Base-by-base conservation (phyloP, 2,113 vertebrate genomes). In the Deroptyus accipitrinus region DNA sequence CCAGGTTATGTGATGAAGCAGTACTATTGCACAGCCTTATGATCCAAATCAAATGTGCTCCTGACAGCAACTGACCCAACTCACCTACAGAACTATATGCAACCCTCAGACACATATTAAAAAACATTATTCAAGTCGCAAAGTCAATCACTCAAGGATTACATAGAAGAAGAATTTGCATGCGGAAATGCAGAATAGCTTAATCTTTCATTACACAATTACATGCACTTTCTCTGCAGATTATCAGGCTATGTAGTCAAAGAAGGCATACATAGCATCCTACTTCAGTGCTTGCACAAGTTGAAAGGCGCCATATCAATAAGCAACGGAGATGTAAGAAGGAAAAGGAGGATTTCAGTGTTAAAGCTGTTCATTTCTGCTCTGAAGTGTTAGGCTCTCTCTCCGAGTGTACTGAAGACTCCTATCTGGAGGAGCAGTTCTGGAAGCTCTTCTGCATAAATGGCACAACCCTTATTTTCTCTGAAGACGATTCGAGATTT, bases 181-280 rank as follows among this genome's bases (percentile, higher is more conserved):
- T 0, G 0, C 42, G 37, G 42, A 91, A 93, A 79, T 39, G 15
- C 0, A 0, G 41, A 3, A 41, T 28, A 76, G 67, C 25, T 52
- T 30, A n/a, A 49, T 51, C 33, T 72, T n/a, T 70, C 57, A 63
- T 74, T 78, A 67, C 28, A 74, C 0, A 1, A 63, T 14, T 54
- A n/a, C 39, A 48, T 28, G 64, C 7, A 24, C 14, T 68, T 82
- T 74, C 49, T 80, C 39, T 23, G 24, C 1, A 3, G 31, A 10
- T 51, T 51, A 79, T n/a, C 42, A 76, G 77, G 27, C 59, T 69
- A 39, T 48, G 54, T 22, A 63, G 25, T 51, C 69, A 61, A 67
- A 78, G 41, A 54, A 85, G 66, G n/a, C 1, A 0, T 14, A 64
- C 10, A 9, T 5, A 79, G 35, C 44, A 73, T 68, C 44, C 52